Percentiles rank a stretch among this genome's conserved stretches.
phyloP scores from a whole-genome alignment of 64 coral and sea anemone genomes.

The Platygyra sinensis region DNA sequence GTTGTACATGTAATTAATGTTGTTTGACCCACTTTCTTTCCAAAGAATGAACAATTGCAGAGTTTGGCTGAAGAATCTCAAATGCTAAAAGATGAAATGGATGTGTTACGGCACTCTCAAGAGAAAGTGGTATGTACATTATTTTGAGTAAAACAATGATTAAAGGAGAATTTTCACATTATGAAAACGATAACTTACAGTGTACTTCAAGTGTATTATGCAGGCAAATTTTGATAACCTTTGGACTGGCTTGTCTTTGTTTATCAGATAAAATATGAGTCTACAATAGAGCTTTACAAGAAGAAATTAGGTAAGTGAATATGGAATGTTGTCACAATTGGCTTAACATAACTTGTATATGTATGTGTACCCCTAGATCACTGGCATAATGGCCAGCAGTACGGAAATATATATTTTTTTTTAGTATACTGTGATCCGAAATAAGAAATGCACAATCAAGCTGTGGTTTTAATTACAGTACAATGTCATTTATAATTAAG shows the following conservation, averaged over 20 bases:
- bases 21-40: neutral
- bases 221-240: neutral
- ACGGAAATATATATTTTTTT: no score
- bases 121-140: constrained; percentile 90
- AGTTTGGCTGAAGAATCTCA: constrained; percentile 97
- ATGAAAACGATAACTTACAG: no score
- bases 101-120: constrained; percentile 92
- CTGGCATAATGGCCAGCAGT: no score
- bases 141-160: neutral
- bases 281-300: constrained; percentile 98
- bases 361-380: no score
- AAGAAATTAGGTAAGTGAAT: constrained; percentile 91
- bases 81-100: constrained; percentile 99
- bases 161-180: no score
- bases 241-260: no score
- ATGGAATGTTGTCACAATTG: neutral
- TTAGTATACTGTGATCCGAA: no score
- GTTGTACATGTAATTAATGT: neutral
- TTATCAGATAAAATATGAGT: constrained; percentile 96
- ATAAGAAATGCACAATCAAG: no score
- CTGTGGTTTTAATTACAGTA: no score
- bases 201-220: no score
- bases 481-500: no score
- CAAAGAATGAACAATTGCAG: constrained; percentile 95
- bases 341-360: neutral